A percentile compares a stretch with the other conserved stretches of the same genome.
phyloP scores from a whole-genome alignment of 2,888 invertebrate species.

The Drosophila merina region DNA sequence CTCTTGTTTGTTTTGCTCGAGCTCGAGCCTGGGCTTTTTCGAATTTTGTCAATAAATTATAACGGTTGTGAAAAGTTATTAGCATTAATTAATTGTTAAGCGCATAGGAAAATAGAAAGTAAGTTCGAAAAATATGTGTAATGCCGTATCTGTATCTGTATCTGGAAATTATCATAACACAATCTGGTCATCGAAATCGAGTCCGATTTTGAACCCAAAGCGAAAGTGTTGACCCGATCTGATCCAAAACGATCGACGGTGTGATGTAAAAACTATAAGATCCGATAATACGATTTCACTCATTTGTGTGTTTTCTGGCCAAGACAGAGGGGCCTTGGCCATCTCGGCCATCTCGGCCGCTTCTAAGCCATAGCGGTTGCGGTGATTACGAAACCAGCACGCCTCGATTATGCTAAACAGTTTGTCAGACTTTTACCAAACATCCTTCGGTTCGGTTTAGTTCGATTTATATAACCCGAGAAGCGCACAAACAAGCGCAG shows the following conservation, averaged over 20 bases:
- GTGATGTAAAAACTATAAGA: not conserved
- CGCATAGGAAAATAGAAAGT: conserved; percentile 81
- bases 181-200: conserved; percentile 16
- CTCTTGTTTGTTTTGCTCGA: conserved; percentile 19
- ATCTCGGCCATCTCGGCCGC: no score
- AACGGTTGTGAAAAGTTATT: conserved; percentile 80
- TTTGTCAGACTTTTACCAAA: conserved; percentile 34
- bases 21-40: conserved; percentile 51
- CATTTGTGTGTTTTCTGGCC: not conserved
- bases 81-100: conserved; percentile 82
- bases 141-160: no score
- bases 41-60: conserved; percentile 78
- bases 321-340: no score
- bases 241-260: conserved; percentile 1
- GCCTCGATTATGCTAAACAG: conserved; percentile 62
- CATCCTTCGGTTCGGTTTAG: conserved; percentile 51
- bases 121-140: conserved; percentile 4
- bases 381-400: conserved; percentile 59
- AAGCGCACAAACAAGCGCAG: conserved; percentile 8
- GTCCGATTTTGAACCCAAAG: no score
- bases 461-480: conserved; percentile 63
- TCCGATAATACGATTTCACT: not conserved
- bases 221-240: conserved; percentile 54
- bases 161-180: not conserved
- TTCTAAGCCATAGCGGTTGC: conserved; percentile 7